Evolutionary conservation across 2,797 vertebrate species (phyloP), one percentile per base, ranked within the genome.

Genomic region (Aotus griseimembra): DNA sequence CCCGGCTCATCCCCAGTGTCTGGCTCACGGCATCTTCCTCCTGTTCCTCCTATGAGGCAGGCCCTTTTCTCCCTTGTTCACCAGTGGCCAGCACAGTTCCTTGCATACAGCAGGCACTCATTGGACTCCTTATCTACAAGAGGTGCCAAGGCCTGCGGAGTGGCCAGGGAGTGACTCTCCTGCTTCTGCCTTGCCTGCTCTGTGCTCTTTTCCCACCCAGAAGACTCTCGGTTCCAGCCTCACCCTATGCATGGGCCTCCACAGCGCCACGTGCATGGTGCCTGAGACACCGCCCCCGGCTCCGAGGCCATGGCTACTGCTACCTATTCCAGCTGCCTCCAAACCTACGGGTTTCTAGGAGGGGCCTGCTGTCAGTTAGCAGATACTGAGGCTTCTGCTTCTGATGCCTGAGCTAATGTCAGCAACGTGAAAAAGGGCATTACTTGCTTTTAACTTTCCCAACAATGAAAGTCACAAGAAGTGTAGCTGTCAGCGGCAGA

Each of bases 251-350:
- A 22, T 22, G 36, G n/a, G 19, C 36, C 67, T 72, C 20, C 17
- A 9, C 1, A 2, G n/a, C n/a, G 0, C 19, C 67, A 70, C 0
- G 19, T 39, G 4, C 67, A 39, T 0, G 10, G n/a, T n/a, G 67
- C 67, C n/a, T 72, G 9, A 2, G n/a, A 22, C 19, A 10, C 67
- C 39, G n/a, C 6, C 30, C 30, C 30, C 0, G 3, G 61, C 61
- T 64, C 61, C 0, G 6, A 64, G 61, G 30, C 58, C 58, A 61
- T 2, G 28, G 58, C 70, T 41, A 52, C 17, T 33, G 13, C 64
- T 2, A 33, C 5, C 4, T 17, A 17, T 20, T 52, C 17, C 12
- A 7, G 30, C 72, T 57, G 52, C 73, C 0, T n/a, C 24, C 5
- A 0, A 8, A 30, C 36, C 19, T 10, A 39, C 33, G 17, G 72